These are phyloP conservation scores for Acestrorhynchus altus DNA, from an alignment of 2,797 vertebrate species.

Conservation along the genomic window DNA sequence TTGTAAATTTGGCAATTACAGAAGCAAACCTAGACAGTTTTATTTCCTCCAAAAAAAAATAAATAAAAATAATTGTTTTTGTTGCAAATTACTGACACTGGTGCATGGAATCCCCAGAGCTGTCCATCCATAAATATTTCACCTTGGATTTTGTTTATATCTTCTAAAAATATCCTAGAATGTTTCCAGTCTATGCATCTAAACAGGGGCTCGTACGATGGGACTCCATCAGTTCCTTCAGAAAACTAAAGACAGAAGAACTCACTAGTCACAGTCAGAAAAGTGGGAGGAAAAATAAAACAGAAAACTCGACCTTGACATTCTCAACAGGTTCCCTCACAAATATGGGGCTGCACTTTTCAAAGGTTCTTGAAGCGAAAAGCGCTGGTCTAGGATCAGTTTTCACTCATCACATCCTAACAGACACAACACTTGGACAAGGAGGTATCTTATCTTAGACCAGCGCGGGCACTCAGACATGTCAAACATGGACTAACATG, in stretches of 20 bases:
- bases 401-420: conserved; percentile 7
- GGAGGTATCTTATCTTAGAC: conserved; percentile 16
- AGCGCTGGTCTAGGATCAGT: conserved; percentile 1
- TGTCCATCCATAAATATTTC: conserved; percentile 56
- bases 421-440: neutral
- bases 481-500: neutral
- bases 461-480: neutral
- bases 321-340: conserved; percentile 47
- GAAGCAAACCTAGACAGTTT: conserved; percentile 73
- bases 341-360: conserved; percentile 47
- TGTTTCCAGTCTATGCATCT: conserved; percentile 79
- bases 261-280: conserved; percentile 36
- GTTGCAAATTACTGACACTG: conserved; percentile 60
- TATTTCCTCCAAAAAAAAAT: conserved; percentile 69
- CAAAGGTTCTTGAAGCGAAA: neutral
- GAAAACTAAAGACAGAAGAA: conserved; percentile 34
- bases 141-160: neutral
- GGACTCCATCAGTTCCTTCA: conserved; percentile 37
- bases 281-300: neutral
- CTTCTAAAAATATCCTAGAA: conserved; percentile 72
- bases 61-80: too few species aligned
- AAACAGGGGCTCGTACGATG: conserved; percentile 66
- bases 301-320: conserved; percentile 61
- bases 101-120: conserved; percentile 70
- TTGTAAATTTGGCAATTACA: conserved; percentile 82